These are phyloP conservation scores for Pinctada fucata DNA, from an alignment of 2,888 invertebrate genomes.

Conservation along the genomic window DNA sequence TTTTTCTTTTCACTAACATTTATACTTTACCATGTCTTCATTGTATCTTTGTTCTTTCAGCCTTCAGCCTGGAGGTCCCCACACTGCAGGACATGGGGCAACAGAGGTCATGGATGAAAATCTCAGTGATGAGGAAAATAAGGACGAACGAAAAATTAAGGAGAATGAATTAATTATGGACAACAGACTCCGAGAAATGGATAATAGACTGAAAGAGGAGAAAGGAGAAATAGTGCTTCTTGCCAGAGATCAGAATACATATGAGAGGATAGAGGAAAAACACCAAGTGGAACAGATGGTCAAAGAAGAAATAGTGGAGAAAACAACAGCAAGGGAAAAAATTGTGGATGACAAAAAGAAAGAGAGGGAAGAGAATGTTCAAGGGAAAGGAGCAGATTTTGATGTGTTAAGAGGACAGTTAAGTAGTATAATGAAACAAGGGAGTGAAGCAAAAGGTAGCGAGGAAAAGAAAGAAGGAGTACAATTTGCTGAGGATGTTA, in stretches of 20 bases:
- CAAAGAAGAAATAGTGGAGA: slow-evolving; percentile 56
- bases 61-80: slow-evolving; percentile 57
- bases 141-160: slow-evolving; percentile 62
- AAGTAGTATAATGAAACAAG: slow-evolving; percentile 56
- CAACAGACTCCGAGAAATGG: slow-evolving; percentile 61
- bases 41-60: slow-evolving; percentile 47
- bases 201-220: slow-evolving; percentile 67
- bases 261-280: slow-evolving; percentile 56
- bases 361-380: slow-evolving; percentile 39
- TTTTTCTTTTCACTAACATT: too few species aligned
- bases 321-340: slow-evolving; percentile 23
- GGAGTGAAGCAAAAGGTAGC: slow-evolving; percentile 10
- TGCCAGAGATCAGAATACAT: slow-evolving; percentile 52
- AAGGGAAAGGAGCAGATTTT: slow-evolving; percentile 32
- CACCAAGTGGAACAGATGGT: slow-evolving; percentile 66
- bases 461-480: slow-evolving; percentile 9
- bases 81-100: slow-evolving; percentile 66
- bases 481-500: background rate
- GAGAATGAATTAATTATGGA: slow-evolving; percentile 60
- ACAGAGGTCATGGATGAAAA: slow-evolving; percentile 73
- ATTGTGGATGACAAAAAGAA: slow-evolving; percentile 39
- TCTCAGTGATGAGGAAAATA: slow-evolving; percentile 68
- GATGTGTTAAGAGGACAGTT: slow-evolving; percentile 57
- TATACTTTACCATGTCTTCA: too few species aligned
- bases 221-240: slow-evolving; percentile 58